phyloP scores from a whole-genome alignment of 2,113 vertebrate genomes.

The Calyptommatus sinebrachiatus region DNA sequence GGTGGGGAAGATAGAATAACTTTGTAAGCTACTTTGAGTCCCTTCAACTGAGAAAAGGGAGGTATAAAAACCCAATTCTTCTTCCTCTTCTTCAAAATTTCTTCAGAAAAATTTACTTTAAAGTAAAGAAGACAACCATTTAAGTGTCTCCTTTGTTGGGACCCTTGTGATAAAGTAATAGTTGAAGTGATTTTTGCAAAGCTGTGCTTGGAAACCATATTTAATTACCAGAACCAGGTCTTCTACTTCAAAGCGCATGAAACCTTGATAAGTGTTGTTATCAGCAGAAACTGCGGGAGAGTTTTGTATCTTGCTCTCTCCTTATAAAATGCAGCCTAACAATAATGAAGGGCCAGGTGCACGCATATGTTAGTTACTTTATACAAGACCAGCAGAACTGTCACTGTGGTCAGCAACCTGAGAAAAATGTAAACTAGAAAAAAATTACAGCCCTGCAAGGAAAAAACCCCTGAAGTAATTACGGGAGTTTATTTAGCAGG shows the following conservation, averaged over 20 bases:
- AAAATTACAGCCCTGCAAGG: conserved; percentile 57
- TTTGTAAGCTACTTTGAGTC: no score
- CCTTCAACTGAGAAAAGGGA: no score
- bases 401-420: conserved; percentile 69
- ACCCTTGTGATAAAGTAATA: conserved; percentile 6
- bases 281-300: conserved; percentile 50
- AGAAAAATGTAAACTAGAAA: conserved; percentile 58
- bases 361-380: conserved; percentile 59
- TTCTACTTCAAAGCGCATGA: conserved; percentile 28
- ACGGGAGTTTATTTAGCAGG: conserved; percentile 60
- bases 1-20: no score
- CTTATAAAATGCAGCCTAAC: conserved; percentile 55
- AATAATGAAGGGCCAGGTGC: conserved; percentile 59
- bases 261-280: conserved; percentile 27
- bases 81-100: no score
- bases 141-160: background rate
- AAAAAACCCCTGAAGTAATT: conserved; percentile 66
- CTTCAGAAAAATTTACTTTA: background rate
- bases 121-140: background rate
- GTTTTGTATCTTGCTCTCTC: conserved; percentile 44
- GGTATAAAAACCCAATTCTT: no score
- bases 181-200: conserved; percentile 22
- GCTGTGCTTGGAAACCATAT: conserved; percentile 19
- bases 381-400: conserved; percentile 61
- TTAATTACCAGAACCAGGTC: conserved; percentile 38